Evolutionary conservation across 2,888 invertebrate species (phyloP).

Genomic region (Erebia epiphron): DNA sequence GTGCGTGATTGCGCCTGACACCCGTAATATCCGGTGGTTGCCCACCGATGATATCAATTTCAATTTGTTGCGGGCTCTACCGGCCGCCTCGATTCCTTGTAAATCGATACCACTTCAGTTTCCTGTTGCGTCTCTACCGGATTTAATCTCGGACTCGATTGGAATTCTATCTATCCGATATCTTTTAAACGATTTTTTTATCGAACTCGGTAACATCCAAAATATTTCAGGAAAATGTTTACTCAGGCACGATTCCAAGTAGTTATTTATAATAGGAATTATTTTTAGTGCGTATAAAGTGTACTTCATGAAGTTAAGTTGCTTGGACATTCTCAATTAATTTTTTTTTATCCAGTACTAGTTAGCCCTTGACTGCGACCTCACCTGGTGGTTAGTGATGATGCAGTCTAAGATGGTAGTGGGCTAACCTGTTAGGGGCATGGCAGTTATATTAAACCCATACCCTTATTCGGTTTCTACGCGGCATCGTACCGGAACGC

Average conservation of each 20-base stretch:
- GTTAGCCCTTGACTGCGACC: no score
- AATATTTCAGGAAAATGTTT: conserved; percentile 1
- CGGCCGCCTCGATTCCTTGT: conserved; percentile 73
- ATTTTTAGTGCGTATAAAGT: neutral
- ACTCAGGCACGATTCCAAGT: neutral
- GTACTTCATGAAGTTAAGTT: no score
- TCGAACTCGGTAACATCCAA: neutral
- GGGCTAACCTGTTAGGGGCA: no score
- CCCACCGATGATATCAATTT: conserved; percentile 81
- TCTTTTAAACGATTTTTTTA: conserved; percentile 32
- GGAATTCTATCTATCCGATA: conserved; percentile 55
- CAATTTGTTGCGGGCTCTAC: conserved; percentile 80
- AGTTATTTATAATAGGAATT: neutral
- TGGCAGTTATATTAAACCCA: no score
- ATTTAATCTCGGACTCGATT: conserved; percentile 74
- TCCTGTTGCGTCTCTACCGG: conserved; percentile 74
- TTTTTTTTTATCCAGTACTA: no score
- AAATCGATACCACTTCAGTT: conserved; percentile 78
- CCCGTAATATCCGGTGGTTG: conserved; percentile 79
- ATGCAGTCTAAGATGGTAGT: no score
- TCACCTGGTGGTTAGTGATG: no score
- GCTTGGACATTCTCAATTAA: neutral
- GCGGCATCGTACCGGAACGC: no score
- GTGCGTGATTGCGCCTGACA: conserved; percentile 80
- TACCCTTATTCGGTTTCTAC: no score